Evolutionary conservation across 2,888 invertebrate species (phyloP), one percentile per base, ranked within the genome.

Genomic region (Eurytoma adleriae): DNA sequence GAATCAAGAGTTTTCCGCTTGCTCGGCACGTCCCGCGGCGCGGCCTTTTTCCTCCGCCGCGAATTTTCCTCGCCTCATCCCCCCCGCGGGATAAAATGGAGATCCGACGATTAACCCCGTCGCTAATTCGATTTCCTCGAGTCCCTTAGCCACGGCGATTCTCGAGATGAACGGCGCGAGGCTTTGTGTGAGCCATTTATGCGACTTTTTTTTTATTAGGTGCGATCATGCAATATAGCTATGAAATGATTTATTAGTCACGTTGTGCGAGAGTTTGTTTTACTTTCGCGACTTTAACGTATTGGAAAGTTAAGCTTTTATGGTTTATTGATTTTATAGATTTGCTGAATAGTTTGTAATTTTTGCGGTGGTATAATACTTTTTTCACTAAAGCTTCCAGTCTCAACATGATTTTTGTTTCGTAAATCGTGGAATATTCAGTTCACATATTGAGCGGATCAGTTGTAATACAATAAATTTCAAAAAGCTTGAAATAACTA

Each of bases 1-100:
- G 80, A 72, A 80, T 81, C 79, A 69, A 79, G 82, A 48, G 48
- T 16, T 75, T 84, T 85, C 62, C 77, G 82, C 82, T 84, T 83
- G 81, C 83, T 64, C 82, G 73, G 80, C 83, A 85, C 83, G 83
- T 82, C 56, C 79, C 72, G 70, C 71, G 64, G 77, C 57, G 72
- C 27, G 24, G 20, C 57, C 20, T n/a, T 59, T 3, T 40, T n/a
- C 30, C 64, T 16, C 64, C 59, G 3, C 52, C 4, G 12, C 48
- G 30, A 48, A 64, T 61, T 72, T 72, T 70, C 56, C 70, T 57
- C 70, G 70, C 70, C 61, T n/a, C 20, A 5, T 50, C 13, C 50
- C 14, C 24, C 16, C 16, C 54, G 16, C 16, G 62, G 30, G 54
- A 24, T 74, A 74, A 74, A 40, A 74, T 57, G 74, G 74, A 74